A percentile compares a stretch with the other conserved stretches of the same genome.
phyloP scores from a whole-genome alignment of 2,888 invertebrate species.

The Apodemia zela region DNA sequence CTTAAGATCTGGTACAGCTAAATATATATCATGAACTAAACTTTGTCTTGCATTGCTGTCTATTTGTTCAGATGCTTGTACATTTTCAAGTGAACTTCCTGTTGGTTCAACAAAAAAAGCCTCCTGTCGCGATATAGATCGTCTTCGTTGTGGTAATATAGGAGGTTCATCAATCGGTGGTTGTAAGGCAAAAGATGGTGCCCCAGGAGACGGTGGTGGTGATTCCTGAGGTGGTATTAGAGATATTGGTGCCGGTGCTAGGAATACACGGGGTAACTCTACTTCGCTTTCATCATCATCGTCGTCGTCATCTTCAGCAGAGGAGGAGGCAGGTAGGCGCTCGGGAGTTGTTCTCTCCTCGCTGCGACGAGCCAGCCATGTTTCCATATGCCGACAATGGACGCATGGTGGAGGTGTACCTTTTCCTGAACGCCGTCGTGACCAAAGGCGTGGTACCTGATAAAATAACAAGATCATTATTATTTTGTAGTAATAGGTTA shows the following conservation, averaged over 20 bases:
- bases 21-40: slow-evolving; percentile 85
- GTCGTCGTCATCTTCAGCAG: slow-evolving; percentile 73
- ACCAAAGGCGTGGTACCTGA: slow-evolving; percentile 83
- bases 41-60: slow-evolving; percentile 54
- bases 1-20: slow-evolving; percentile 90
- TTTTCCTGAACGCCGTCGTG: slow-evolving; percentile 82
- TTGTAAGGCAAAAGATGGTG: slow-evolving; percentile 80
- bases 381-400: slow-evolving; percentile 88
- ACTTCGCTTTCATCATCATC: slow-evolving; percentile 70
- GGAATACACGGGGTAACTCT: slow-evolving; percentile 82
- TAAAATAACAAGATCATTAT: slow-evolving; percentile 19
- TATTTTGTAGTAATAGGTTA: not conserved
- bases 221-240: slow-evolving; percentile 60
- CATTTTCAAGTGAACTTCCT: slow-evolving; percentile 85
- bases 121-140: slow-evolving; percentile 90
- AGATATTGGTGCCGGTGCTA: slow-evolving; percentile 75
- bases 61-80: slow-evolving; percentile 77
- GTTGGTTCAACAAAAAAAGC: slow-evolving; percentile 89
- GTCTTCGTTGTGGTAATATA: slow-evolving; percentile 78
- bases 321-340: slow-evolving; percentile 55
- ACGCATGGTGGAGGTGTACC: slow-evolving; percentile 86
- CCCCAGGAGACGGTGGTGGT: slow-evolving; percentile 76
- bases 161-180: slow-evolving; percentile 71
- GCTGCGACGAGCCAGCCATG: slow-evolving; percentile 82
- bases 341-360: slow-evolving; percentile 66